Percentiles rank a stretch among this genome's conserved stretches.
These are phyloP conservation scores for Zeugodacus cucurbitae DNA, from an alignment of 1,140 invertebrate species.

Conservation along the genomic window DNA sequence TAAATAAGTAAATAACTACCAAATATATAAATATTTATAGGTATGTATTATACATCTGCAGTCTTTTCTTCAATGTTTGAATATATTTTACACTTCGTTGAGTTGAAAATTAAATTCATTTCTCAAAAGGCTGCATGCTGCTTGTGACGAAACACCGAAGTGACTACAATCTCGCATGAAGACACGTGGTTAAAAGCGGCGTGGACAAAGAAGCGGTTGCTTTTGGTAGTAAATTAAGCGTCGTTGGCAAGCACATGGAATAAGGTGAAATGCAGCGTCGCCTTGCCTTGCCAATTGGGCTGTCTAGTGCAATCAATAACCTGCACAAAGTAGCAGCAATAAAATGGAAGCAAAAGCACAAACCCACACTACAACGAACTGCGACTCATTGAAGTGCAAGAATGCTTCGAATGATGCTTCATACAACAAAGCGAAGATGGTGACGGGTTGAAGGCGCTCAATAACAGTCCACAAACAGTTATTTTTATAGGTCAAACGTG, in stretches of 20 bases:
- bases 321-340: not conserved
- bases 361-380: not conserved
- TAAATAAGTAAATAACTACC: no score
- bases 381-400: not conserved
- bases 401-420: not conserved
- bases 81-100: slow-evolving; percentile 14
- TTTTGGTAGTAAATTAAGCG: not conserved
- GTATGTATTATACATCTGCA: not conserved
- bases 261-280: not conserved
- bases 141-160: not conserved
- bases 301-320: not conserved
- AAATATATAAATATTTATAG: no score
- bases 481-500: not conserved
- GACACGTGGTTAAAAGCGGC: no score
- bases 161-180: not conserved
- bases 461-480: not conserved
- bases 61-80: not conserved
- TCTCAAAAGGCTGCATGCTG: no score
- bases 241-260: not conserved
- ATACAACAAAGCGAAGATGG: not conserved
- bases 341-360: not conserved
- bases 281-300: not conserved
- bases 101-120: slow-evolving; percentile 33
- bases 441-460: not conserved
- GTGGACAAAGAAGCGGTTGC: no score